Percentiles rank a stretch among this genome's conserved stretches.
Evolutionary conservation across 2,797 vertebrate species (phyloP).

Genomic region (Apodemus agrarius): DNA sequence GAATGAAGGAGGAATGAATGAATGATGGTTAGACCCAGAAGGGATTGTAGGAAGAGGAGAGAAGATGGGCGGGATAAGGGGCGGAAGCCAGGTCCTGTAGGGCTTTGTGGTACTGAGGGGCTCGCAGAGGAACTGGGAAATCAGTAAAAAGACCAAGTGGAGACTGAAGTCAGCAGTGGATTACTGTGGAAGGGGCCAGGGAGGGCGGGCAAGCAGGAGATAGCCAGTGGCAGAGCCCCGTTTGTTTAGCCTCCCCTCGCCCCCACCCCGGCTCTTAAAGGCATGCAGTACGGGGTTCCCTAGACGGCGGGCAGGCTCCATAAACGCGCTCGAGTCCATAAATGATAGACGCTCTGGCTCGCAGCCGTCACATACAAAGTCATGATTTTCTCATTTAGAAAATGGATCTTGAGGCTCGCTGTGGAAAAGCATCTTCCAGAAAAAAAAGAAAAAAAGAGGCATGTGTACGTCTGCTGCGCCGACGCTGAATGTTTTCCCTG

Average conservation of each 20-base stretch:
- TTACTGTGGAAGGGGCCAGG: background rate
- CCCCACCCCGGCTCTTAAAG: background rate
- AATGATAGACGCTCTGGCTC: conserved; percentile 26
- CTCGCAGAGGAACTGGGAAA: background rate
- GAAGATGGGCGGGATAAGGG: background rate
- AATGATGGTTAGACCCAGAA: background rate
- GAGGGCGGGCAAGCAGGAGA: background rate
- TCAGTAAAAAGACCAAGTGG: background rate
- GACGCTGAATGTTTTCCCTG: conserved; percentile 70
- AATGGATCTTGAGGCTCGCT: conserved; percentile 64
- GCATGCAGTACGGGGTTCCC: background rate
- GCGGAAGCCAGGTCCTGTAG: background rate
- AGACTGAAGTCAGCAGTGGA: background rate
- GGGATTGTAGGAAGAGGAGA: background rate
- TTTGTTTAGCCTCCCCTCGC: background rate
- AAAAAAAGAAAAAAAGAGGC: conserved; percentile 62
- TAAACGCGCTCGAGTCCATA: background rate
- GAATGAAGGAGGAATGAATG: background rate
- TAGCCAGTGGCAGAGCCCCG: background rate
- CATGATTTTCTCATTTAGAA: conserved; percentile 78
- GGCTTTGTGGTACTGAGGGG: background rate
- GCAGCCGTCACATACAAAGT: background rate
- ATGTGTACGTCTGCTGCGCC: conserved; percentile 55
- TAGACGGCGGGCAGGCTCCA: background rate
- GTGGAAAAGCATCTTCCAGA: conserved; percentile 74